Base-by-base conservation (phyloP, 1,140 invertebrate genomes). In the Charaxes varanes region DNA sequence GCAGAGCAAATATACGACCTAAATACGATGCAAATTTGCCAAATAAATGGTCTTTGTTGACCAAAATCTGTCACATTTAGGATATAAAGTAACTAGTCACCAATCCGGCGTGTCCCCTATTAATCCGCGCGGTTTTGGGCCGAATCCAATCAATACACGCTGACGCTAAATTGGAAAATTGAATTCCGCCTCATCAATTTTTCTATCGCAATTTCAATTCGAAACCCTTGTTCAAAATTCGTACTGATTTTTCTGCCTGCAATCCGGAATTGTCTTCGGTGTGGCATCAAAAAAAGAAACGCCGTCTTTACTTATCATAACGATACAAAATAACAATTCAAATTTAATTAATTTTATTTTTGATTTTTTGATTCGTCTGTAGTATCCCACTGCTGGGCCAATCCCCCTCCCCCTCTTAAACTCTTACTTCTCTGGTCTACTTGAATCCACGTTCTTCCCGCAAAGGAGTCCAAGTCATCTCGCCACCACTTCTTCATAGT, bases 81-180 rank as follows among this genome's bases (percentile, higher is more conserved):
- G 12, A 21, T 19, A 15, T 23, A 15, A 22, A 44, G 27, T 45
- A 44, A 43, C 48, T 52, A 19, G 19, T 35, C 30, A 23, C 47
- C 18, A 37, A 40, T 40, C 30, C 33, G 17, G 16, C 8, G 23
- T 33, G 34, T 34, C 34, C 50, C 21, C 40, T 53, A 43, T 55
- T 61, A 58, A 64, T 58, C 57, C 24, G 17, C 41, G 43, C 41
- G 53, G 53, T 56, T 57, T 58, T 41, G 42, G 38, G 40, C 44
- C 26, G 37, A 45, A 47, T 47, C 35, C 51, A 58, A 54, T 54
- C 46, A 47, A 50, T 58, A 55, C 17, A 53, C 46, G 46, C 34
- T 38, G 43, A 33, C 30, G 23, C 24, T 33, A 45, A 41, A 49
- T 58, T 35, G 51, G 45, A 36, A 46, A 53, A 50, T 49, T 38